Percentiles rank a stretch among this genome's conserved stretches.
Evolutionary conservation across 2,888 invertebrate genomes (phyloP).

Genomic region (Synergus gifuensis): DNA sequence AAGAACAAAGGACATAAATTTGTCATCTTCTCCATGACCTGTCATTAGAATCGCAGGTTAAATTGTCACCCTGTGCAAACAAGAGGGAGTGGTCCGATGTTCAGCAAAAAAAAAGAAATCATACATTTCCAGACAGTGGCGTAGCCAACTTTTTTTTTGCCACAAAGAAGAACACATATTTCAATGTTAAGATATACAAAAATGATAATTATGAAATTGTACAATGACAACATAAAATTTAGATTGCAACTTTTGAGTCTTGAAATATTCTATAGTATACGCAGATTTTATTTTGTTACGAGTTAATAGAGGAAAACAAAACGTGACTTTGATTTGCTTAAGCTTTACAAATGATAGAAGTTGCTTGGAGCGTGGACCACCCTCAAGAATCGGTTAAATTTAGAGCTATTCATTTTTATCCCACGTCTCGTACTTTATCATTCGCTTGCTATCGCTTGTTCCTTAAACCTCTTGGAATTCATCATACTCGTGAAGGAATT

Average conservation of each 20-base stretch:
- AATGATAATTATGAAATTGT: not conserved
- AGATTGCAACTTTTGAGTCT: not conserved
- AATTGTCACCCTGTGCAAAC: conserved; percentile 34
- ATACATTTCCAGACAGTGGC: conserved; percentile 1
- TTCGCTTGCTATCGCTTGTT: conserved; percentile 15
- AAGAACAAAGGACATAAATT: conserved; percentile 29
- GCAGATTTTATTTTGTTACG: conserved; percentile 2
- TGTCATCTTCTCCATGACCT: conserved; percentile 29
- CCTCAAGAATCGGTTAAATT: conserved; percentile 36
- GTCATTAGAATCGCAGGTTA: conserved; percentile 28
- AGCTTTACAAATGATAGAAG: conserved; percentile 38
- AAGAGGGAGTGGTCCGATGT: conserved; percentile 36
- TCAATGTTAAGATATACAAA: not conserved
- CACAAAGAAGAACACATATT: not conserved
- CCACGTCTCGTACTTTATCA: conserved; percentile 26
- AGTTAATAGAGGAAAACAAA: conserved; percentile 28
- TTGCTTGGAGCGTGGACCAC: conserved; percentile 32
- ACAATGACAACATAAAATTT: not conserved
- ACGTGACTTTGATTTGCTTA: conserved; percentile 26
- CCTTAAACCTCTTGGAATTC: conserved; percentile 1
- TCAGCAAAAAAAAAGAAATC: not conserved
- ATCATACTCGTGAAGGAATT: conserved; percentile 16
- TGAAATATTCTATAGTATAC: not conserved
- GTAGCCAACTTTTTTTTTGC: not conserved
- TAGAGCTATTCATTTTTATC: conserved; percentile 37